phyloP scores from a whole-genome alignment of 2,113 vertebrate species.

The Falco punctatus region DNA sequence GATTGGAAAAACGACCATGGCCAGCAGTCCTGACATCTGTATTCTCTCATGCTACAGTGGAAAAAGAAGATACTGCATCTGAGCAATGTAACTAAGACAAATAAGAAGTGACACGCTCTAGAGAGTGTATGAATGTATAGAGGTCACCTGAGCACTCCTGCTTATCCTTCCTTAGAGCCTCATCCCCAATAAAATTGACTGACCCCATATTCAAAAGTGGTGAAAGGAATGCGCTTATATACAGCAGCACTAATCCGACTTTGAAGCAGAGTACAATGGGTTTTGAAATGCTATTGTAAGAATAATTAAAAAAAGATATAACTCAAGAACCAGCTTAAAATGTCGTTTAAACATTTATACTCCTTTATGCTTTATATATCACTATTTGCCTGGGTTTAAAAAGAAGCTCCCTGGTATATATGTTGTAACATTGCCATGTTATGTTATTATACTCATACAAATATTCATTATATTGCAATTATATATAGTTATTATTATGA shows the following conservation, averaged over 20 bases:
- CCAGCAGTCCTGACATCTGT: background rate
- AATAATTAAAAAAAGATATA: background rate
- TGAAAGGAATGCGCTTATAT: constrained; percentile 11
- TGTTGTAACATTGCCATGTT: background rate
- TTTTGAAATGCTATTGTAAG: constrained; percentile 4
- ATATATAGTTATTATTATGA: background rate
- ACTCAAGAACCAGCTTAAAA: background rate
- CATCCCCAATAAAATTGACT: background rate
- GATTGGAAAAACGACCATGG: background rate
- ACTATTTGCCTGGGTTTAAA: background rate
- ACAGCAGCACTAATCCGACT: background rate
- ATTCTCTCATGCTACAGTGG: background rate
- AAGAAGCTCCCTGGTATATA: background rate
- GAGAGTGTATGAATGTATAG: background rate
- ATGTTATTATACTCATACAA: background rate
- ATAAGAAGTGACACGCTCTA: background rate
- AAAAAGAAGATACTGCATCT: background rate
- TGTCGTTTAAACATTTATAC: background rate
- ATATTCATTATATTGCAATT: background rate
- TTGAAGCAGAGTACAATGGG: background rate
- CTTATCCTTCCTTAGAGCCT: background rate
- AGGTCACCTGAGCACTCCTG: background rate
- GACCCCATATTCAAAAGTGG: background rate
- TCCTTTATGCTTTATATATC: background rate
- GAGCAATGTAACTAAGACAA: background rate